Evolutionary conservation across 2,888 invertebrate genomes (phyloP).

Genomic region (Trachelus stipa): DNA sequence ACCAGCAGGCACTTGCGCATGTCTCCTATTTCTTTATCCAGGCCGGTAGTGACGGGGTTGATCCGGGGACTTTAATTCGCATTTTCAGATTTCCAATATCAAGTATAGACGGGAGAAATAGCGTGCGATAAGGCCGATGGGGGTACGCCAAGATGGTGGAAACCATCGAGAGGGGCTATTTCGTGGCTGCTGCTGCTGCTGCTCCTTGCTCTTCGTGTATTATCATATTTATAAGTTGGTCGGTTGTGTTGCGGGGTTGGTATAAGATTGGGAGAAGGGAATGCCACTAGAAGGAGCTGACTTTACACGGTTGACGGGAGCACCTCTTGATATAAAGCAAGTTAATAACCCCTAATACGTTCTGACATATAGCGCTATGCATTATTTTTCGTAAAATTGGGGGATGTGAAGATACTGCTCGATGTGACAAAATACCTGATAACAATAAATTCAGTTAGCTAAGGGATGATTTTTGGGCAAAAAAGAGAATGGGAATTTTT

Average conservation of each 20-base stretch:
- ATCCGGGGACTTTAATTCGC: constrained; percentile 50
- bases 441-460: not conserved
- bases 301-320: not conserved
- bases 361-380: not conserved
- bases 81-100: constrained; percentile 60
- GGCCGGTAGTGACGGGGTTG: not conserved
- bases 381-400: not conserved
- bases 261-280: not conserved
- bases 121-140: constrained; percentile 47
- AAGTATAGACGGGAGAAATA: constrained; percentile 44
- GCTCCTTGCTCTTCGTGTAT: constrained; percentile 50
- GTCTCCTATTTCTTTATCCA: constrained; percentile 30
- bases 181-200: constrained; percentile 53
- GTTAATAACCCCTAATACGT: not conserved
- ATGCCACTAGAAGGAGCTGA: not conserved
- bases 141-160: constrained; percentile 22
- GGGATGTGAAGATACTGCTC: not conserved
- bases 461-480: not conserved
- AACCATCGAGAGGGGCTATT: constrained; percentile 46
- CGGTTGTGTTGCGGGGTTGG: not conserved
- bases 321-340: not conserved
- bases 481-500: not conserved
- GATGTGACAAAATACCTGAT: not conserved
- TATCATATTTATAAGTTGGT: constrained; percentile 65
- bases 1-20: constrained; percentile 31